Conservation (phyloP, 2,797 vertebrate species). For the Iguana delicatissima region DNA sequence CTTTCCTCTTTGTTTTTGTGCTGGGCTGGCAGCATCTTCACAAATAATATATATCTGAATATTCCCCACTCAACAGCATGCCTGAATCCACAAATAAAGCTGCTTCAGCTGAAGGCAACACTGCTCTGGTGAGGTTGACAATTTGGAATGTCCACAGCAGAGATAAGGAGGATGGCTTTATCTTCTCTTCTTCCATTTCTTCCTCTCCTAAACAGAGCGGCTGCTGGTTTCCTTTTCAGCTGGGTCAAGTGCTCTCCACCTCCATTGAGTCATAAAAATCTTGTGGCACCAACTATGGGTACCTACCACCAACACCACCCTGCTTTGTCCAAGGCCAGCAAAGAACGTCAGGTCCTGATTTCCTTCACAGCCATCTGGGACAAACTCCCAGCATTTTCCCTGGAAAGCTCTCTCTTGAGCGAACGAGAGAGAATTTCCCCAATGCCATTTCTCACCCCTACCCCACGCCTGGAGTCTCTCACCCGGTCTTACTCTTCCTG, state of each 20-base stretch:
- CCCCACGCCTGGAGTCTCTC: rapidly evolving
- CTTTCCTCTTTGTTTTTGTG: conserved; percentile 63
- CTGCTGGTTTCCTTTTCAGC: conserved; percentile 54
- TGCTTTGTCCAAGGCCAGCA: conserved; percentile 15
- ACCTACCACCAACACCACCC: not conserved
- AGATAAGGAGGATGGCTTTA: conserved; percentile 65
- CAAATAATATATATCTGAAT: conserved; percentile 8
- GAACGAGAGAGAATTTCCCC: not conserved
- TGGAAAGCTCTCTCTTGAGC: rapidly evolving
- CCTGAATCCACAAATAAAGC: not conserved
- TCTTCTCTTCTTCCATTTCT: conserved; percentile 65
- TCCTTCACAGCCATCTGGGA: too few species aligned
- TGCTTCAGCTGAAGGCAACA: not conserved
- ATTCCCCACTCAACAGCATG: not conserved
- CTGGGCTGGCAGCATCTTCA: conserved; percentile 56
- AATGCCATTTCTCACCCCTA: not conserved
- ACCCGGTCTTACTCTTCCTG: not conserved
- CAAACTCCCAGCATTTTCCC: not conserved
- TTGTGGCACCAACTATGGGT: not conserved
- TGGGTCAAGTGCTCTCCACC: not conserved
- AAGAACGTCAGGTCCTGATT: not conserved
- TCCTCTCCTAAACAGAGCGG: conserved; percentile 78
- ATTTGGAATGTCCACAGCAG: conserved; percentile 40
- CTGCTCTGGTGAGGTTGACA: not conserved
- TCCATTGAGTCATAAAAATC: not conserved